A percentile compares a stretch with the other conserved stretches of the same genome.
Conservation (phyloP, 2,113 vertebrate genomes). For the Halcyon senegalensis region DNA sequence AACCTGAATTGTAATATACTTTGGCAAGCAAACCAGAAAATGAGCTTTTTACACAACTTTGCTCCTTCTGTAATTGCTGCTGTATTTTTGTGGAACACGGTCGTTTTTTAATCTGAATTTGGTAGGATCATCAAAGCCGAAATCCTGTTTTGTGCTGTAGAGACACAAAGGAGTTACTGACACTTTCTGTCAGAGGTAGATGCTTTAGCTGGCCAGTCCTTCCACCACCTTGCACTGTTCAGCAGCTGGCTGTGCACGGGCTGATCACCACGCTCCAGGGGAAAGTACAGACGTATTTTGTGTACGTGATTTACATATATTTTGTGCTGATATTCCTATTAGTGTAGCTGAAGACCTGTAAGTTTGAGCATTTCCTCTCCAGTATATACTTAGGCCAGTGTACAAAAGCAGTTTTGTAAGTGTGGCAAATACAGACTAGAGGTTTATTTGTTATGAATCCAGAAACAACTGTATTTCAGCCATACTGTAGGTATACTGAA, state of each 20-base stretch:
- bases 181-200: background rate
- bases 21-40: conserved; percentile 40
- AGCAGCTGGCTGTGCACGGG: background rate
- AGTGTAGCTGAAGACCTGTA: background rate
- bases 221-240: background rate
- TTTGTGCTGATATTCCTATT: background rate
- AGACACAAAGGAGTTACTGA: conserved; percentile 25
- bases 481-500: background rate
- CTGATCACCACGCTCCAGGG: rapidly evolving
- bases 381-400: background rate
- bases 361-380: background rate
- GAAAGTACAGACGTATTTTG: background rate
- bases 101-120: background rate
- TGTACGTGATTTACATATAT: background rate
- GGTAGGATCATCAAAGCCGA: background rate
- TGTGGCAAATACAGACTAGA: background rate
- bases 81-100: conserved; percentile 23
- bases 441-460: background rate
- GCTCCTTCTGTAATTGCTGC: conserved; percentile 24
- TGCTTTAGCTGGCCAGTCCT: background rate
- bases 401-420: conserved; percentile 24
- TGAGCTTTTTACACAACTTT: conserved; percentile 37
- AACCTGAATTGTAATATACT: conserved; percentile 8
- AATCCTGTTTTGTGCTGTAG: background rate
- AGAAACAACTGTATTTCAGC: background rate